Base-by-base conservation (phyloP, 30 jellyfish, hydroid and myxozoan genomes). In the Clytia hemisphaerica region DNA sequence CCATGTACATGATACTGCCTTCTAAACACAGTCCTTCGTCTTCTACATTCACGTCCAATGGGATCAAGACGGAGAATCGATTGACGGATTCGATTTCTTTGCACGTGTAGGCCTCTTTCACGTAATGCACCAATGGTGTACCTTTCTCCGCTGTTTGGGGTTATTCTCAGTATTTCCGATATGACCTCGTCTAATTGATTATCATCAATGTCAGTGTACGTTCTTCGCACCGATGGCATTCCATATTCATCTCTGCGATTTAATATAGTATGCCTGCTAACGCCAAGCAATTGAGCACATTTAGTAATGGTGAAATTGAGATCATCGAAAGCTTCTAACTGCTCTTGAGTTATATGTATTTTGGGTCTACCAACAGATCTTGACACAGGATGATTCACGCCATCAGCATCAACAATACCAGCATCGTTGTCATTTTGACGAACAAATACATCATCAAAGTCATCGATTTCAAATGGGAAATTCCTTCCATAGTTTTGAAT, bases 131-230 rank as follows among this genome's bases (percentile, higher is more conserved):
- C 79, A 9, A 67, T 67, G 34, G 47, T 45, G 50, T 45, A 67
- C 51, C 66, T 40, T 67, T 67, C 79, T 0, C 79, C 79, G 30
- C 51, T 67, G 26, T 67, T 45, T 14, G 79, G 79, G 37, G 47
- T 2, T 2, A 67, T 25, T 4, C 34, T 26, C 72, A 67, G 22
- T 4, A 24, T 45, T 3, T 61, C 75, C 4, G 58, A 19, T 35
- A 61, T 32, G 24, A 32, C 24, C 6, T 10, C 24, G 10, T 9
- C 7, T 5, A 61, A 33, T 4, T 61, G 58, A 16, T 32, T 30
- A 15, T 61, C 75, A 4, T 54, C 33, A 6, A 61, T 36, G 4
- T 61, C 32, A 6, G 75, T 61, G 65, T 61, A 61, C n/a, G 75
- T 30, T 30, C 6, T 3, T 28, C 75, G 12, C 27, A 61, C 58